phyloP scores from a whole-genome alignment of 2,888 invertebrate species.

The Protonemura montana region DNA sequence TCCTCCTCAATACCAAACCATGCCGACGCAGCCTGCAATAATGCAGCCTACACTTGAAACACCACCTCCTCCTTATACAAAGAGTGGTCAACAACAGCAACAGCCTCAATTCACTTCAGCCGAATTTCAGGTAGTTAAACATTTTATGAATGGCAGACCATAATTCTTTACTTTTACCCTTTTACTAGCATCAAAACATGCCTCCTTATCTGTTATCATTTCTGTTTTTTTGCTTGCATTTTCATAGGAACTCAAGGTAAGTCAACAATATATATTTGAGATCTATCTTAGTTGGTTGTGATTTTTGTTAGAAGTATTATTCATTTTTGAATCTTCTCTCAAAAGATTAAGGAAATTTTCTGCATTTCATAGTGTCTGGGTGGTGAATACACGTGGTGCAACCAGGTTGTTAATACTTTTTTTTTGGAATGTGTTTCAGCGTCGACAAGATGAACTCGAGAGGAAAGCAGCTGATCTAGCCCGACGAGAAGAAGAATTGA shows the following conservation, averaged over 20 bases:
- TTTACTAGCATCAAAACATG: slow-evolving; percentile 14
- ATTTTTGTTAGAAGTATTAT: slow-evolving; percentile 9
- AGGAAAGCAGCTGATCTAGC: slow-evolving; percentile 89
- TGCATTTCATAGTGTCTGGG: not conserved
- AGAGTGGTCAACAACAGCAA: slow-evolving; percentile 67
- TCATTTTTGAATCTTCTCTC: not conserved
- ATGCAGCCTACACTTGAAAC: slow-evolving; percentile 78
- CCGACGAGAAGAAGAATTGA: slow-evolving; percentile 86
- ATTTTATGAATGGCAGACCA: not conserved
- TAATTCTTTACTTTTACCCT: slow-evolving; percentile 27
- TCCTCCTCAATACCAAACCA: slow-evolving; percentile 59
- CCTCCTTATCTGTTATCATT: not conserved
- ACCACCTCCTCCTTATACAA: slow-evolving; percentile 70
- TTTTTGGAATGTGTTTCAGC: slow-evolving; percentile 61
- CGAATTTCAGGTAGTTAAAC: slow-evolving; percentile 72
- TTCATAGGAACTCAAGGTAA: slow-evolving; percentile 30
- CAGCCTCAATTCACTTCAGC: slow-evolving; percentile 66
- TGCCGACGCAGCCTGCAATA: slow-evolving; percentile 72
- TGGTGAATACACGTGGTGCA: slow-evolving; percentile 9
- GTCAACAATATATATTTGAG: not conserved
- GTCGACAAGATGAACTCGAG: slow-evolving; percentile 88
- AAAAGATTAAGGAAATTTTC: too few relatives aligned
- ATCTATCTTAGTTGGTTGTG: not conserved
- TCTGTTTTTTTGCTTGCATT: slow-evolving; percentile 33
- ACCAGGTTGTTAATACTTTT: slow-evolving; percentile 41